phyloP scores from a whole-genome alignment of 2,888 invertebrate genomes.

The Onthophagus sagittarius region DNA sequence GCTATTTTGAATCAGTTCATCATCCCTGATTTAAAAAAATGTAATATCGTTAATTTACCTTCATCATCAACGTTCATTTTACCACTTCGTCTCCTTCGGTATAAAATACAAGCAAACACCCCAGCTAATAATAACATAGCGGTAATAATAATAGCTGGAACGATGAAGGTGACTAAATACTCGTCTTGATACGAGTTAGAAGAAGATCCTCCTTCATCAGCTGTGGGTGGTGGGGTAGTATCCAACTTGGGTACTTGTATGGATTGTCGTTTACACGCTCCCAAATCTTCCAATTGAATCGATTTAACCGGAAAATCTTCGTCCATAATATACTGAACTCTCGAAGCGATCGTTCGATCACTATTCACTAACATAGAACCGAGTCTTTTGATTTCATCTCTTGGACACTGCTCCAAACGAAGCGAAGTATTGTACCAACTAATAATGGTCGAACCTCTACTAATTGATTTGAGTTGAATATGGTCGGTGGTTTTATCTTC shows the following conservation, averaged over 20 bases:
- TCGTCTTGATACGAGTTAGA: slow-evolving; percentile 55
- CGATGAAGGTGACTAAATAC: slow-evolving; percentile 76
- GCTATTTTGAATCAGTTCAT: too few relatives aligned
- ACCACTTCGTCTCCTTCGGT: slow-evolving; percentile 74
- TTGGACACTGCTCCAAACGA: slow-evolving; percentile 70
- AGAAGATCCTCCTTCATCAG: slow-evolving; percentile 45
- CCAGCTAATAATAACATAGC: slow-evolving; percentile 84
- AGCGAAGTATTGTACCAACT: slow-evolving; percentile 80
- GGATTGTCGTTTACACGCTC: slow-evolving; percentile 53
- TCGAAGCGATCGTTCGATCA: slow-evolving; percentile 56
- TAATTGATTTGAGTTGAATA: slow-evolving; percentile 70
- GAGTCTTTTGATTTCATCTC: slow-evolving; percentile 69
- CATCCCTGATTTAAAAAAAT: too few relatives aligned
- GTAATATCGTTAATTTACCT: too few relatives aligned
- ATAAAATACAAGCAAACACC: slow-evolving; percentile 82
- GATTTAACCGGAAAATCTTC: slow-evolving; percentile 68
- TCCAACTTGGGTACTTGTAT: slow-evolving; percentile 28
- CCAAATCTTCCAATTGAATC: slow-evolving; percentile 59
- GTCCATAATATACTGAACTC: slow-evolving; percentile 65
- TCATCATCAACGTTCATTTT: slow-evolving; percentile 81
- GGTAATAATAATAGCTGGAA: slow-evolving; percentile 84
- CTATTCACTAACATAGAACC: slow-evolving; percentile 65
- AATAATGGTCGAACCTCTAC: slow-evolving; percentile 50
- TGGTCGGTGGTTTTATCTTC: slow-evolving; percentile 69
- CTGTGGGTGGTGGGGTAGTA: slow-evolving; percentile 46